Percentiles rank a stretch among this genome's conserved stretches.
Conservation (phyloP, 2,888 invertebrate genomes). For the Thera britannica region DNA sequence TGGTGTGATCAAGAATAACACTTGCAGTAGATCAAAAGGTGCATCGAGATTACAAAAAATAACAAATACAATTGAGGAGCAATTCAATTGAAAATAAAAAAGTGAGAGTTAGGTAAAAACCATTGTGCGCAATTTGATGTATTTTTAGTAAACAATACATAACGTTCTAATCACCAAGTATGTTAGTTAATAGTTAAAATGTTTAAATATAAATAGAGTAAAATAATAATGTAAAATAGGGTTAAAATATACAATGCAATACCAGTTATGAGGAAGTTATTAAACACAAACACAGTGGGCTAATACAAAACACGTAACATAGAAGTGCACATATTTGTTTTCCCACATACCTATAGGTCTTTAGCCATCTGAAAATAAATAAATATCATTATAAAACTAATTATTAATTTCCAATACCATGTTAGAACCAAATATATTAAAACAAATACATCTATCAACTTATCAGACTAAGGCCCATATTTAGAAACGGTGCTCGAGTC, state of each 20-base stretch:
- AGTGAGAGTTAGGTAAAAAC: too few species aligned
- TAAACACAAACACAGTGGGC: constrained; percentile 12
- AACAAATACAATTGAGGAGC: too few species aligned
- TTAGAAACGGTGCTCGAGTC: too few species aligned
- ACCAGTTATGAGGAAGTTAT: background rate
- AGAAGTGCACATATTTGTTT: constrained; percentile 31
- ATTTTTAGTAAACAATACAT: too few species aligned
- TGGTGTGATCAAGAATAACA: background rate
- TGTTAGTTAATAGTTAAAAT: background rate
- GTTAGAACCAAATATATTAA: background rate
- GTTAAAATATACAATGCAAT: constrained; percentile 1
- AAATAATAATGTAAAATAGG: background rate
- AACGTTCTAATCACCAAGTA: background rate
- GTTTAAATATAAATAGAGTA: too few species aligned
- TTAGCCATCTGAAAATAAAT: constrained; percentile 44
- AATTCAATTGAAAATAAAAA: too few species aligned
- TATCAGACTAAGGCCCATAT: background rate
- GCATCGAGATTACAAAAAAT: too few species aligned
- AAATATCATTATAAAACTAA: constrained; percentile 18
- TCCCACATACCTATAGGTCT: constrained; percentile 41
- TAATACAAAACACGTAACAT: constrained; percentile 22
- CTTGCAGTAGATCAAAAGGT: too few species aligned
- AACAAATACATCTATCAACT: background rate
- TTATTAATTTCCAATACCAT: constrained; percentile 18
- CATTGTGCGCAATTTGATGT: too few species aligned